These are phyloP conservation scores for Conistra vaccinii DNA, from an alignment of 2,888 invertebrate species.

Conservation along the genomic window DNA sequence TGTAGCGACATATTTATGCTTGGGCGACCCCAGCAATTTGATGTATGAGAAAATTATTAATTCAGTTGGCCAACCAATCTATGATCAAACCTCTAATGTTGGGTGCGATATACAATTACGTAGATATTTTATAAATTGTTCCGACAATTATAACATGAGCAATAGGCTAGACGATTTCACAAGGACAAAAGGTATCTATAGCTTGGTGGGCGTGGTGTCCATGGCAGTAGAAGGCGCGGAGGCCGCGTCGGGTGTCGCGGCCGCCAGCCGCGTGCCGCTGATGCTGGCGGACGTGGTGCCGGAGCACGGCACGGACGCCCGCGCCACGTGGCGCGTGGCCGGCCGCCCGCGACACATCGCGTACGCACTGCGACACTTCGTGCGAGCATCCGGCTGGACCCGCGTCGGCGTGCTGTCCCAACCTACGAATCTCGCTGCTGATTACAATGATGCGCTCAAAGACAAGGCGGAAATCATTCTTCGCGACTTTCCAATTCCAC, in stretches of 20 bases:
- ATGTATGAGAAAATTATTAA: neutral
- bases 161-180: neutral
- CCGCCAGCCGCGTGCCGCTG: slow-evolving; percentile 48
- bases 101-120: neutral
- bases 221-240: slow-evolving; percentile 19
- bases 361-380: slow-evolving; percentile 30
- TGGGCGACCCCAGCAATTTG: neutral
- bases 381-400: slow-evolving; percentile 33
- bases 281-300: slow-evolving; percentile 57
- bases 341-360: slow-evolving; percentile 54
- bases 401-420: slow-evolving; percentile 50
- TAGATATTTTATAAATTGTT: slow-evolving; percentile 15
- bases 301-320: neutral
- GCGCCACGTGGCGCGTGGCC: slow-evolving; percentile 33
- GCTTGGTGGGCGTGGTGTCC: slow-evolving; percentile 42
- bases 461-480: neutral
- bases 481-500: neutral
- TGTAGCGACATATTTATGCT: slow-evolving; percentile 50
- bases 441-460: slow-evolving; percentile 19
- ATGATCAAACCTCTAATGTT: rapidly evolving
- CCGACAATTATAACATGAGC: slow-evolving; percentile 17
- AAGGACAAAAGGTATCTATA: neutral
- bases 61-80: rapidly evolving
- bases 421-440: slow-evolving; percentile 1
- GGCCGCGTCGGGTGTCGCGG: slow-evolving; percentile 39